These are phyloP conservation scores for Siniperca chuatsi DNA, from an alignment of 2,113 vertebrate genomes.

Conservation along the genomic window DNA sequence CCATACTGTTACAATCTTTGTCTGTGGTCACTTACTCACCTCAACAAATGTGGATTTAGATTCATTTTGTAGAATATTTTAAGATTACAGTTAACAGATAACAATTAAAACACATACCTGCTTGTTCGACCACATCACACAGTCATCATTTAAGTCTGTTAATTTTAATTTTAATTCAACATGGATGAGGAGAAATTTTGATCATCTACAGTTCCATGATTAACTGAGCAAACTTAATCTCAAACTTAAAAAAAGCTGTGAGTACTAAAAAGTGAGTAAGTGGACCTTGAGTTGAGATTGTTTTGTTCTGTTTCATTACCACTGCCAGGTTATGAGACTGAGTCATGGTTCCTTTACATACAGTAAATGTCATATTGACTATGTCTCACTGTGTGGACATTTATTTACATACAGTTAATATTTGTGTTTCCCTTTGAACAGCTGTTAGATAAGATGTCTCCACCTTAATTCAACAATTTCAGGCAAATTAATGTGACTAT, in stretches of 20 bases:
- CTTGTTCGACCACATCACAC: not conserved
- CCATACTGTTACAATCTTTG: too few relatives aligned
- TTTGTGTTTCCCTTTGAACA: conserved; percentile 16
- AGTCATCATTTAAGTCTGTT: not conserved
- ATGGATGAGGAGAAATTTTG: not conserved
- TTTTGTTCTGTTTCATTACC: not conserved
- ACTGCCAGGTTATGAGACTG: not conserved
- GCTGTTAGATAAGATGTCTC: not conserved
- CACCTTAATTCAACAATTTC: not conserved
- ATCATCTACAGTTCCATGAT: not conserved
- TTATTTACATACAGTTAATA: conserved; percentile 7
- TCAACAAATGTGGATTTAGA: not conserved
- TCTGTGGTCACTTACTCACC: too few relatives aligned
- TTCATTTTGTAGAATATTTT: not conserved
- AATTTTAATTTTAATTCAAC: not conserved
- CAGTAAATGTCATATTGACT: conserved; percentile 6
- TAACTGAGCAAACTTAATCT: not conserved
- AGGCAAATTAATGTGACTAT: conserved; percentile 4
- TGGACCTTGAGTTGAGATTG: not conserved
- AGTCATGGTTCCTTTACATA: conserved; percentile 36
- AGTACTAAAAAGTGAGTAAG: not conserved
- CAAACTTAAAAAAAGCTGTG: too few relatives aligned
- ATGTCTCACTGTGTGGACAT: conserved; percentile 6
- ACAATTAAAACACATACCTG: not conserved
- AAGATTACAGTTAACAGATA: not conserved